A percentile compares a stretch with the other conserved stretches of the same genome.
Conservation (phyloP, 2,113 vertebrate species). For the Myotis lucifugus region DNA sequence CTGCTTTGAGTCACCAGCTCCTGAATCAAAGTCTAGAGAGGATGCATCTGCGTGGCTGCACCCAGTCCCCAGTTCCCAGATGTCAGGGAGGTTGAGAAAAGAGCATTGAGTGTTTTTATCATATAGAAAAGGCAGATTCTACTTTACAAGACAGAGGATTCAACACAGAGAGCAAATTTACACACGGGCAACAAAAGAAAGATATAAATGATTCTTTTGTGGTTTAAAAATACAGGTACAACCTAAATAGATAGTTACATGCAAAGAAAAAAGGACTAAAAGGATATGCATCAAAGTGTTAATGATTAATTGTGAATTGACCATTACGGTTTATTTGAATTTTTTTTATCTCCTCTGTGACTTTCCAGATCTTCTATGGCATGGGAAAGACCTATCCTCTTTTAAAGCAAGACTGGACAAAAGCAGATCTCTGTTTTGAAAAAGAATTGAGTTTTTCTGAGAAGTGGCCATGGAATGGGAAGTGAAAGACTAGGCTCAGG, state of each 20-base stretch:
- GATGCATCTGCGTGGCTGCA: slow-evolving; percentile 61
- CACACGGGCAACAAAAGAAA: background rate
- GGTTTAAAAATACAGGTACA: slow-evolving; percentile 9
- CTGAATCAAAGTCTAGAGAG: slow-evolving; percentile 64
- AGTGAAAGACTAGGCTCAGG: background rate
- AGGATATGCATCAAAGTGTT: background rate
- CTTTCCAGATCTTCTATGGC: slow-evolving; percentile 27
- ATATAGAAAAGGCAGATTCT: background rate
- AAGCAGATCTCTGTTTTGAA: background rate
- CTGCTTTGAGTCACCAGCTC: slow-evolving; percentile 67
- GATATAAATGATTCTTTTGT: background rate
- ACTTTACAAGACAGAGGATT: background rate
- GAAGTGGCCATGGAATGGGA: background rate
- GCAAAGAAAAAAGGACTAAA: slow-evolving; percentile 20
- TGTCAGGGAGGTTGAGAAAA: background rate
- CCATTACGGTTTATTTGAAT: background rate
- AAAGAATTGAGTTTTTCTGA: background rate
- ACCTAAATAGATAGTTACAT: background rate
- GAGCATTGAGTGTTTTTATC: background rate
- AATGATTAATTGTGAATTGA: slow-evolving; percentile 11
- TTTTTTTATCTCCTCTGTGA: slow-evolving; percentile 48
- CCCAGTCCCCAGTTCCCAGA: background rate
- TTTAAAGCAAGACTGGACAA: background rate
- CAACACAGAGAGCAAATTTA: background rate
- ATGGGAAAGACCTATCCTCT: background rate